Percentiles rank a stretch among this genome's conserved stretches.
Evolutionary conservation across 2,888 invertebrate species (phyloP).

Genomic region (Nycteola revayana): DNA sequence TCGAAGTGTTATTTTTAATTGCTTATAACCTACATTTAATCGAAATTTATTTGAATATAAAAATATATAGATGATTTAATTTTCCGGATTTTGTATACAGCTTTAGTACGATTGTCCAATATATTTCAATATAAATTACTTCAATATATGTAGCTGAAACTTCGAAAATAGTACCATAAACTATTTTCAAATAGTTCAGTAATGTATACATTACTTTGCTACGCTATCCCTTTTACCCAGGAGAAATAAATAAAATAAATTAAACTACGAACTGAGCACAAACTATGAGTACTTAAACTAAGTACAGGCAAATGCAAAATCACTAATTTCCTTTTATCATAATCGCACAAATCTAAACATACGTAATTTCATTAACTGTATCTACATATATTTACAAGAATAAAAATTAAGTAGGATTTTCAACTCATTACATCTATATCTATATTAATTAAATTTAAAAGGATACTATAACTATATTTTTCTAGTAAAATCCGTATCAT

Average conservation of each 20-base stretch:
- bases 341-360: slow-evolving; percentile 13
- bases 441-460: slow-evolving; percentile 36
- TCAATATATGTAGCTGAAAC: too few relatives aligned
- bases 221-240: too few relatives aligned
- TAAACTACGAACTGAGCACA: slow-evolving; percentile 39
- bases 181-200: too few relatives aligned
- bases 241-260: slow-evolving; percentile 16
- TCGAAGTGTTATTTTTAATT: too few relatives aligned
- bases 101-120: too few relatives aligned
- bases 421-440: slow-evolving; percentile 41
- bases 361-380: slow-evolving; percentile 21
- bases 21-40: too few relatives aligned
- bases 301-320: slow-evolving; percentile 40
- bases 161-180: too few relatives aligned
- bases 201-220: too few relatives aligned
- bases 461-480: slow-evolving; percentile 28
- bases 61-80: too few relatives aligned
- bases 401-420: slow-evolving; percentile 40
- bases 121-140: too few relatives aligned
- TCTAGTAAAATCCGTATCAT: slow-evolving; percentile 23
- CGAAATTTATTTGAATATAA: too few relatives aligned
- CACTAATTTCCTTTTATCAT: slow-evolving; percentile 12
- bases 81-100: too few relatives aligned
- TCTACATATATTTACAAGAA: slow-evolving; percentile 44
- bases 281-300: slow-evolving; percentile 31